Evolutionary conservation across 1,140 invertebrate species (phyloP), one percentile per base, ranked within the genome.

Genomic region (Papilio glaucus): DNA sequence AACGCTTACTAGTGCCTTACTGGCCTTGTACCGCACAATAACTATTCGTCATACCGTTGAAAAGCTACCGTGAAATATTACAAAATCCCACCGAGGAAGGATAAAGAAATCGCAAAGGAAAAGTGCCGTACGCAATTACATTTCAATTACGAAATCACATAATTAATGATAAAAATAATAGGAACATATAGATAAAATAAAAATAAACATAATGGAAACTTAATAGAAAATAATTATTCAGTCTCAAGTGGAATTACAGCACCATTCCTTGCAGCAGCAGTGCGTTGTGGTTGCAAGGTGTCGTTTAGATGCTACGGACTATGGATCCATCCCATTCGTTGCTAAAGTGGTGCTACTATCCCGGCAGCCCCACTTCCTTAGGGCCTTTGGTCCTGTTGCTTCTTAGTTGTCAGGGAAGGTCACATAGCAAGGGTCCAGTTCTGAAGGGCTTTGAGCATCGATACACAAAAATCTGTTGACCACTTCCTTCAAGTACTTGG

Each of bases 1-100:
- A 72, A 75, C 5, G 29, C 10, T 75, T 45, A 75, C 65, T 75
- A 72, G 65, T 62, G 74, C 67, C 41, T 69, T 24, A 53, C 24
- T 33, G 67, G 42, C 67, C 42, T 69, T 12, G 45, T 45, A 69
- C 41, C 21, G 24, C 18, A 67, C 13, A 33, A 3, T 33, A n/a
- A n/a, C n/a, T 33, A 33, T 2, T 33, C 6, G 29, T 33, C 29
- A 33, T 33, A 33, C 29, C 29, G 29, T 33, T 33, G 6, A 33
- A 33, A 33, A 33, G 29, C 29, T 33, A 6, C 29, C 29, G 29
- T 33, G 29, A 33, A 33, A 33, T 33, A 33, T 33, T 3, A 3
- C 29, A 33, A 33, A 33, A 3, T 33, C 29, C 29, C 29, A 33
- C 29, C 29, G 29, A 33, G 2, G 29, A 33, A 33, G 29, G 29